Evolutionary conservation across 30 jellyfish, hydroid and myxozoan genomes (phyloP), one percentile per base, ranked within the genome.

Genomic region (Aurelia coerulea): DNA sequence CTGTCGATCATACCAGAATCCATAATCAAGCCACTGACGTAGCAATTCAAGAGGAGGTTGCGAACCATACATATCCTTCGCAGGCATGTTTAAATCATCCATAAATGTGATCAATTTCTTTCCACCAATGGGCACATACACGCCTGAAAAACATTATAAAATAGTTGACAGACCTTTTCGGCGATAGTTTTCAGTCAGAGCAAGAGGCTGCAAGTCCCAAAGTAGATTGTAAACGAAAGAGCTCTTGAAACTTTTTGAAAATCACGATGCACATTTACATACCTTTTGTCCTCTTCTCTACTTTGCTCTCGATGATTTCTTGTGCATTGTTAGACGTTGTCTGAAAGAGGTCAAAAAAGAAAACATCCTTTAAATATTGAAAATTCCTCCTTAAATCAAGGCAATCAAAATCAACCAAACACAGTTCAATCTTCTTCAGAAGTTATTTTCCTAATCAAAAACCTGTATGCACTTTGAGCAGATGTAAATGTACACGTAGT

Each of bases 231-330:
- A 46, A 5, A 46, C 56, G 5, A 46, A 6, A 46, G 56, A 4
- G 56, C 56, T 2, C 11, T 46, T 46, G 15, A 46, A 46, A 46
- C 56, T 5, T 46, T 46, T 39, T 0, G 0, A 68, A 35, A 31
- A 68, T 16, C 49, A 8, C 2, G 2, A 16, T 1, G 14, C 0
- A 10, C 14, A 12, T 76, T 8, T 14, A 3, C 42, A 46, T 72
- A 94, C 99, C 99, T 94, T 94, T 94, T 8, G 99, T 94, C 77
- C 99, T 78, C 67, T 94, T 94, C 87, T 94, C 99, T 2, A 94
- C 99, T 88, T 91, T 94, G 79, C 96, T 84, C 67, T 94, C 99
- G 54, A 94, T 88, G 67, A 94, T 94, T 46, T 88, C 95, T 76
- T 94, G 99, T 50, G 90, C 99, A 78, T 94, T 89, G 74, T 79